Evolutionary conservation across 2,888 invertebrate species (phyloP).

Genomic region (Hololepta plana): DNA sequence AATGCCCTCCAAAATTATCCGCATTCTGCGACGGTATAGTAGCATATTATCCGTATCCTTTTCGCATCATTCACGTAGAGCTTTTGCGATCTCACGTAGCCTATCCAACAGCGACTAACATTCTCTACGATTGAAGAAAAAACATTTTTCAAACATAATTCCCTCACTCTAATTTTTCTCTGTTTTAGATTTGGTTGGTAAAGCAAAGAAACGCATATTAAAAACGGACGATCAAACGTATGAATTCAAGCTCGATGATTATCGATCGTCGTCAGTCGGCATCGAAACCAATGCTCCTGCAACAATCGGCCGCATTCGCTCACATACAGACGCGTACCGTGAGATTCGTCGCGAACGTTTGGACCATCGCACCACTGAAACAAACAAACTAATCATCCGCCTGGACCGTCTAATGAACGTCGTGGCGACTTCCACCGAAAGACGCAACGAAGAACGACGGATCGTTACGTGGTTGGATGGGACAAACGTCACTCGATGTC

Average conservation of each 20-base stretch:
- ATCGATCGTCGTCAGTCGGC: no score
- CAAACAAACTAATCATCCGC: slow-evolving; percentile 87
- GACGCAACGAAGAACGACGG: slow-evolving; percentile 55
- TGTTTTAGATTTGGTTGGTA: slow-evolving; percentile 50
- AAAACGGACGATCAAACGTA: slow-evolving; percentile 65
- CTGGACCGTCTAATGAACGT: slow-evolving; percentile 79
- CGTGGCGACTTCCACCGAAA: slow-evolving; percentile 36
- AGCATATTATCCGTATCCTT: no score
- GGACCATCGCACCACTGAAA: slow-evolving; percentile 83
- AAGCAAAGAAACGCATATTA: slow-evolving; percentile 74
- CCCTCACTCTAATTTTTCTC: not conserved
- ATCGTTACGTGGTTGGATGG: slow-evolving; percentile 91
- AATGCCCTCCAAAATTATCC: no score
- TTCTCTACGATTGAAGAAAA: not conserved
- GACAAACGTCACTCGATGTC: slow-evolving; percentile 73
- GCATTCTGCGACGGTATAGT: no score
- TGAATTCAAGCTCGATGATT: no score
- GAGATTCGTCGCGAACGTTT: slow-evolving; percentile 43
- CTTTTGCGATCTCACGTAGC: no score
- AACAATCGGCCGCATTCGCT: slow-evolving; percentile 42
- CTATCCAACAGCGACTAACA: no score
- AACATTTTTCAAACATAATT: slow-evolving; percentile 1
- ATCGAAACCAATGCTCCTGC: no score
- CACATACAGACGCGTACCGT: slow-evolving; percentile 61
- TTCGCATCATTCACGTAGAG: no score